Percentiles rank a stretch among this genome's conserved stretches.
Conservation (phyloP, 92 coral and sea anemone genomes). For the Diadumene lineata region DNA sequence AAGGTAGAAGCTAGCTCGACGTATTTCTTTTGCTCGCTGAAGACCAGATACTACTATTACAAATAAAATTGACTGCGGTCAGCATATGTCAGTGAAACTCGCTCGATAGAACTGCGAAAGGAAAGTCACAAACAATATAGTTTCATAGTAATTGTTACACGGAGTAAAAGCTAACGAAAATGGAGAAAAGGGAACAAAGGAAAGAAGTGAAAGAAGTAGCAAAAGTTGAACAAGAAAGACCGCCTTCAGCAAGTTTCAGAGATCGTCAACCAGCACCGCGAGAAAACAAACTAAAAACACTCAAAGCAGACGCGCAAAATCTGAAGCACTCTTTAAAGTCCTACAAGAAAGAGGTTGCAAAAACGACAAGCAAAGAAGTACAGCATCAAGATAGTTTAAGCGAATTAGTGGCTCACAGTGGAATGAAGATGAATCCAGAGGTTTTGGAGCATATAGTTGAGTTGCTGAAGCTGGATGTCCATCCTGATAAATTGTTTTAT, state of each 20-base stretch:
- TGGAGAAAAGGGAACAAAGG: neutral
- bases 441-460: conserved; percentile 62
- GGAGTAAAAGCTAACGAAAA: too few species aligned
- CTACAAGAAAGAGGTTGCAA: conserved; percentile 47
- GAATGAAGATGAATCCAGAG: conserved; percentile 60
- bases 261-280: conserved; percentile 20
- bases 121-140: too few species aligned
- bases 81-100: too few species aligned
- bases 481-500: conserved; percentile 65
- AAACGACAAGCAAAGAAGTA: conserved; percentile 31
- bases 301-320: conserved; percentile 57
- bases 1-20: too few species aligned
- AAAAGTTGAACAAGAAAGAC: neutral
- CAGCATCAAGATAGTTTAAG: conserved; percentile 49
- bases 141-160: too few species aligned
- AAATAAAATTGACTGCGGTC: too few species aligned
- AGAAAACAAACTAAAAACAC: conserved; percentile 23
- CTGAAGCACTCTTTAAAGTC: conserved; percentile 49
- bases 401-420: conserved; percentile 59
- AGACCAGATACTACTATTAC: too few species aligned
- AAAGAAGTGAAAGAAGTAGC: neutral
- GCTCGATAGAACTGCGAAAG: too few species aligned
- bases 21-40: too few species aligned
- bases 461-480: conserved; percentile 52
- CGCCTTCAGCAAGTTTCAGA: neutral